Conservation (phyloP, 2,888 invertebrate genomes). For the Eugnorisma glareosa region DNA sequence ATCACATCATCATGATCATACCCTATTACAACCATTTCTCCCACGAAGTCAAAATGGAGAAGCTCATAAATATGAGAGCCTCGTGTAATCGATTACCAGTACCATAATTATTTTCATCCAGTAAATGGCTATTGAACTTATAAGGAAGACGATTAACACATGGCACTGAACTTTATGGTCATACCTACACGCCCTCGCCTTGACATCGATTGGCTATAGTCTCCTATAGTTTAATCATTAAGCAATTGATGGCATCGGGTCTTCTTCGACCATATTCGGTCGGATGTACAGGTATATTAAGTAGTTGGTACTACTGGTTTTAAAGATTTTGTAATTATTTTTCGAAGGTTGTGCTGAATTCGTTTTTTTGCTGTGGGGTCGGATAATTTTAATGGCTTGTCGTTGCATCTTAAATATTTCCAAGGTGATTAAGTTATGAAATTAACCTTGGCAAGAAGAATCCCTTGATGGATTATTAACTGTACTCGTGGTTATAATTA, state of each 20-base stretch:
- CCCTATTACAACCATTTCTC: neutral
- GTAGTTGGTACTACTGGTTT: constrained; percentile 14
- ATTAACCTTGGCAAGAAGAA: neutral
- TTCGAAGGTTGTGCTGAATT: constrained; percentile 4
- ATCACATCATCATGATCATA: too few relatives aligned
- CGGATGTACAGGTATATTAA: neutral
- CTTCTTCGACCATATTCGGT: constrained; percentile 2
- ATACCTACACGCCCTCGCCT: constrained; percentile 43
- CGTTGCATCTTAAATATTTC: constrained; percentile 19
- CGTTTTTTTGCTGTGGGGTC: neutral
- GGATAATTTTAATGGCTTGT: constrained; percentile 11
- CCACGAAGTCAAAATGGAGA: neutral
- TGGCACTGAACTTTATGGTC: constrained; percentile 56
- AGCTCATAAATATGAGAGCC: constrained; percentile 6
- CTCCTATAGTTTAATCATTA: constrained; percentile 33
- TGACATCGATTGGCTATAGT: constrained; percentile 42
- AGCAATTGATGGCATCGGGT: constrained; percentile 28
- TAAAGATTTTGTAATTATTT: constrained; percentile 6
- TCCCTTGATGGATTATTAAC: too few relatives aligned
- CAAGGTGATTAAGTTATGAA: constrained; percentile 9
- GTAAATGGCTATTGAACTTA: constrained; percentile 44
- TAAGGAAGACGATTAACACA: constrained; percentile 59
- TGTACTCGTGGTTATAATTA: neutral
- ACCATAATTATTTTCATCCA: constrained; percentile 24
- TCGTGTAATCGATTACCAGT: constrained; percentile 39